A percentile compares a stretch with the other conserved stretches of the same genome.
Conservation (phyloP, 2,797 vertebrate species). For the Sebastiscus tertius region DNA sequence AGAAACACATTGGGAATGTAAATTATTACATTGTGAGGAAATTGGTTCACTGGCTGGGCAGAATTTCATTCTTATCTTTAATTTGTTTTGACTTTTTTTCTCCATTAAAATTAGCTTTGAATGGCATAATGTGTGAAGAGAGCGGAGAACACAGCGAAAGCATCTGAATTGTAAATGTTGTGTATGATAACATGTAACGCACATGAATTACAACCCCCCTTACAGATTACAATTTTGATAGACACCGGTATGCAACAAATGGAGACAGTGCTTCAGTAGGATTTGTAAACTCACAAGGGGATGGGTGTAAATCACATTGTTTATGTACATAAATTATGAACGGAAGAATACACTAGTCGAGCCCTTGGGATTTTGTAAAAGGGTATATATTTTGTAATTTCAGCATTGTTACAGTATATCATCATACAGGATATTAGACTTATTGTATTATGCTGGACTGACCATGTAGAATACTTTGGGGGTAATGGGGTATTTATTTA, state of each 20-base stretch:
- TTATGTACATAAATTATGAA: conserved; percentile 70
- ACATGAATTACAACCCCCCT: conserved; percentile 5
- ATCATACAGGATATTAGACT: conserved; percentile 65
- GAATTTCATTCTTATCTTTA: background rate
- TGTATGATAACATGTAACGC: conserved; percentile 25
- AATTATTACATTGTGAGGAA: background rate
- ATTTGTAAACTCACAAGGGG: conserved; percentile 46
- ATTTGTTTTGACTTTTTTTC: background rate
- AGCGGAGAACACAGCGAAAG: background rate
- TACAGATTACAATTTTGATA: conserved; percentile 32
- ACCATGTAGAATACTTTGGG: conserved; percentile 60
- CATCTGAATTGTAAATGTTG: conserved; percentile 45
- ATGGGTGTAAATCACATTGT: conserved; percentile 63
- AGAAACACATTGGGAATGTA: conserved; percentile 40
- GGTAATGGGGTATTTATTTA: conserved; percentile 64
- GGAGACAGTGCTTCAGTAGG: conserved; percentile 38
- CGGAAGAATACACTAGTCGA: conserved; percentile 55
- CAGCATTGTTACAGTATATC: conserved; percentile 68
- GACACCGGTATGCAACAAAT: conserved; percentile 49
- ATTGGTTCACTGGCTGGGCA: conserved; percentile 4
- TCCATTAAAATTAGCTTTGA: conserved; percentile 13
- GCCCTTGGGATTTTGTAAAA: conserved; percentile 69
- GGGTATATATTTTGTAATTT: conserved; percentile 79
- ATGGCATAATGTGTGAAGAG: background rate
- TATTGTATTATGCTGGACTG: conserved; percentile 71